Evolutionary conservation across 2,888 invertebrate genomes (phyloP).

Genomic region (Carterocephalus palaemon): DNA sequence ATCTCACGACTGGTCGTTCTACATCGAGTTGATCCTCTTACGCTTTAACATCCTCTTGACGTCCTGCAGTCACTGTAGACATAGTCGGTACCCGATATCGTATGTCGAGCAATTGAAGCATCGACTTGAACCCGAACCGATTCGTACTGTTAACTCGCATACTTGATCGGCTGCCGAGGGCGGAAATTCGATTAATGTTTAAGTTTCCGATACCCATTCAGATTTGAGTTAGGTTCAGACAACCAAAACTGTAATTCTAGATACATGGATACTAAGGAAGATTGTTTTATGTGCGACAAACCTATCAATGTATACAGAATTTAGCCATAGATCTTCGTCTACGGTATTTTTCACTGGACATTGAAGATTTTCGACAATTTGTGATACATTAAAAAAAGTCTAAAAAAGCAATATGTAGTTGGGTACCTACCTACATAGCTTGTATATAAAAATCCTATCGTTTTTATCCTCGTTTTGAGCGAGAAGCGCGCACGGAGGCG

Average conservation of each 20-base stretch:
- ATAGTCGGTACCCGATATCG: constrained; percentile 63
- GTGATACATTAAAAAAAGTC: too few species aligned
- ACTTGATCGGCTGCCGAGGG: constrained; percentile 61
- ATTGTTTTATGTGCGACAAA: too few species aligned
- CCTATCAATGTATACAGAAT: too few species aligned
- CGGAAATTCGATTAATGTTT: constrained; percentile 73
- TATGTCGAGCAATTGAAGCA: constrained; percentile 62
- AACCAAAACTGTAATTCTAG: too few species aligned
- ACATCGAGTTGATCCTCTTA: constrained; percentile 21
- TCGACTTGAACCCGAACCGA: constrained; percentile 57
- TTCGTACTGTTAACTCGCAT: constrained; percentile 65
- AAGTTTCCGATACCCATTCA: constrained; percentile 54
- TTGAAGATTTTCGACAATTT: too few species aligned
- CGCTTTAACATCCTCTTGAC: constrained; percentile 48
- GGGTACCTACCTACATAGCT: too few species aligned
- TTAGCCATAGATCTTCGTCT: too few species aligned
- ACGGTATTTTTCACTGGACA: too few species aligned
- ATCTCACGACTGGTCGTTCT: constrained; percentile 2
- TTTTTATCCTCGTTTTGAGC: neutral
- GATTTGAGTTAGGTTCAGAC: constrained; percentile 46
- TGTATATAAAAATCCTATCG: too few species aligned
- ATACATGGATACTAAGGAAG: too few species aligned
- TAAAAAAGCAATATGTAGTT: too few species aligned
- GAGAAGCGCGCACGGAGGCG: constrained; percentile 11
- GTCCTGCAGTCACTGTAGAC: constrained; percentile 61